phyloP scores from a whole-genome alignment of 1,140 invertebrate genomes.

The Drosophila hydei region DNA sequence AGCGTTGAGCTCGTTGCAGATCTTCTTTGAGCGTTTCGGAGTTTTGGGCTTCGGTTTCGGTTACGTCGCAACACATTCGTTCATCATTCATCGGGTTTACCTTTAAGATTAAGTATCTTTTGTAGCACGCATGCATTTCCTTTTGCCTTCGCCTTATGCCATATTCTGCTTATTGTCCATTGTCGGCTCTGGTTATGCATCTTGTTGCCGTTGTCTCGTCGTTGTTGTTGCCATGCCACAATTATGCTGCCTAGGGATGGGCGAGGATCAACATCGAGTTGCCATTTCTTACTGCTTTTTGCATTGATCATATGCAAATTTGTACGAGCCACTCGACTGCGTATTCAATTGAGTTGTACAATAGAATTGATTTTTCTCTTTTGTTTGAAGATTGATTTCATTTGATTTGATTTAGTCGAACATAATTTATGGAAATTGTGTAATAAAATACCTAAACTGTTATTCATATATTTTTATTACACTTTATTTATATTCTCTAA shows the following conservation, averaged over 20 bases:
- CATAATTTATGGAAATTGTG: neutral
- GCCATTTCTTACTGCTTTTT: slow-evolving; percentile 35
- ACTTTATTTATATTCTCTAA: neutral
- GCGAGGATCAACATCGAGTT: slow-evolving; percentile 32
- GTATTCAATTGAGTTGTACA: slow-evolving; percentile 5
- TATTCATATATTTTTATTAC: neutral
- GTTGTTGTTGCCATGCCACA: slow-evolving; percentile 44
- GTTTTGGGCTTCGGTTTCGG: slow-evolving; percentile 59
- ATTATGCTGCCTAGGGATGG: slow-evolving; percentile 52
- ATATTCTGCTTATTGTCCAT: slow-evolving; percentile 62
- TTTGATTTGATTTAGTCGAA: neutral
- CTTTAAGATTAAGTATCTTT: slow-evolving; percentile 81
- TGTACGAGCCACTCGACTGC: neutral
- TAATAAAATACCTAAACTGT: neutral
- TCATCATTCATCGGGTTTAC: slow-evolving; percentile 79
- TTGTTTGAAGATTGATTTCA: neutral
- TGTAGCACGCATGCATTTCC: slow-evolving; percentile 65
- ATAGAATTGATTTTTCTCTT: slow-evolving; percentile 2
- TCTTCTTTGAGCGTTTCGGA: slow-evolving; percentile 44
- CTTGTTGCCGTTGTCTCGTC: slow-evolving; percentile 23
- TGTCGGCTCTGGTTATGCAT: slow-evolving; percentile 46
- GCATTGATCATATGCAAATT: slow-evolving; percentile 20
- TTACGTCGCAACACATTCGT: slow-evolving; percentile 66
- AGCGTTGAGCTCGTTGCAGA: slow-evolving; percentile 29
- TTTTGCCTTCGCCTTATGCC: slow-evolving; percentile 57